Evolutionary conservation across 37 sponge, comb jelly and placozoan genomes (phyloP).

Genomic region (Halichondria panicea): DNA sequence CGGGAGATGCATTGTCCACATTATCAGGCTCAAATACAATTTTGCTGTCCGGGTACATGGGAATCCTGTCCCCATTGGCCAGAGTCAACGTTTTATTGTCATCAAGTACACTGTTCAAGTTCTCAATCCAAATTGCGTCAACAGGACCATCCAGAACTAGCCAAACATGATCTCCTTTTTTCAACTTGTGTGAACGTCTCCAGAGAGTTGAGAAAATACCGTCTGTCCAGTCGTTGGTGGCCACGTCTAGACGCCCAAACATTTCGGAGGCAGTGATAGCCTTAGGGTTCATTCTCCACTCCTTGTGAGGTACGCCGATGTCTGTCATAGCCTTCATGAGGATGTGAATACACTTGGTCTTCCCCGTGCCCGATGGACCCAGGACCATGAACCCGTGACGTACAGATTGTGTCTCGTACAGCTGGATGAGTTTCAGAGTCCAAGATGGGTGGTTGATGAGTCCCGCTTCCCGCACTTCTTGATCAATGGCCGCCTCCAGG

Average conservation of each 20-base stretch:
- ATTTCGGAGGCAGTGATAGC: slow-evolving; percentile 98
- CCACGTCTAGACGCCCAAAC: slow-evolving; percentile 98
- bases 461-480: slow-evolving; percentile 72
- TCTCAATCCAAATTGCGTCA: slow-evolving; percentile 99
- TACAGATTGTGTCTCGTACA: slow-evolving; percentile 94
- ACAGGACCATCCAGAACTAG: slow-evolving; percentile 98
- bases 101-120: slow-evolving; percentile 96
- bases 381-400: slow-evolving; percentile 99
- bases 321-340: slow-evolving; percentile 96
- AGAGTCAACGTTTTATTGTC: slow-evolving; percentile 99
- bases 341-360: slow-evolving; percentile 91
- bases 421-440: slow-evolving; percentile 95
- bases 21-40: slow-evolving; percentile 98
- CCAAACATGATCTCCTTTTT: slow-evolving; percentile 98
- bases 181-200: slow-evolving; percentile 89
- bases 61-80: slow-evolving; percentile 98
- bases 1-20: slow-evolving; percentile 99
- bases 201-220: slow-evolving; percentile 99
- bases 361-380: slow-evolving; percentile 96
- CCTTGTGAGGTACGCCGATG: slow-evolving; percentile 85
- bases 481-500: slow-evolving; percentile 93
- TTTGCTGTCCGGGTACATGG: slow-evolving; percentile 95
- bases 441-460: slow-evolving; percentile 95
- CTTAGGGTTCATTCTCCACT: slow-evolving; percentile 99
- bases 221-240: slow-evolving; percentile 99